A percentile compares a stretch with the other conserved stretches of the same genome.
Conservation (phyloP, 2,797 vertebrate species). For the Ceryle rudis region DNA sequence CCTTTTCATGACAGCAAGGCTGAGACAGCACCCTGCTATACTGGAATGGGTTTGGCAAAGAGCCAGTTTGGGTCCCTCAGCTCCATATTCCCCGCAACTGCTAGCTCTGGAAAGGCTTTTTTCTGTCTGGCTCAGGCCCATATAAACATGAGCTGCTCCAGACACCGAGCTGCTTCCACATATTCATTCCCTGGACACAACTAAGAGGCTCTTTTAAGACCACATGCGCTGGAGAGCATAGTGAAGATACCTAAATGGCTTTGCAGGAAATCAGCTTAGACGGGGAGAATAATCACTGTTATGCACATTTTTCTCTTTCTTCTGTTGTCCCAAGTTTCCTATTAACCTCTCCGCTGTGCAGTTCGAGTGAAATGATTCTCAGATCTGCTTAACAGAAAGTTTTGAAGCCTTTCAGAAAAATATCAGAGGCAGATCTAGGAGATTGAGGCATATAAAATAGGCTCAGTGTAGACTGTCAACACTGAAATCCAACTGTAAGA, state of each 20-base stretch:
- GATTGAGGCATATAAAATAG: background rate
- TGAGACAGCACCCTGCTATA: background rate
- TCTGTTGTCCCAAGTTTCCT: background rate
- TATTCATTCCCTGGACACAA: background rate
- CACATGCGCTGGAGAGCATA: background rate
- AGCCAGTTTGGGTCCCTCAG: background rate
- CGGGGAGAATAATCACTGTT: background rate
- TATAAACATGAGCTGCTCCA: background rate
- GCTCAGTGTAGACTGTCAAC: background rate
- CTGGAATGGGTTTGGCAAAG: background rate
- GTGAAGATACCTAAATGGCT: background rate
- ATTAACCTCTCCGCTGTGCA: background rate
- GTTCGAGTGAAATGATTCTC: background rate
- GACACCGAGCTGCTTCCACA: background rate
- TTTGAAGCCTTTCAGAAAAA: background rate
- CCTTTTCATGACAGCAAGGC: background rate
- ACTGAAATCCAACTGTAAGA: background rate
- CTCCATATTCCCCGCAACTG: background rate
- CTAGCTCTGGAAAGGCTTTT: background rate
- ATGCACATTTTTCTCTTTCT: background rate
- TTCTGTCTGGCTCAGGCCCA: background rate
- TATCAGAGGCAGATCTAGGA: background rate
- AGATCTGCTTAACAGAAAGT: background rate
- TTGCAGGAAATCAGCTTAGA: background rate
- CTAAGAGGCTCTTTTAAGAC: background rate